Conservation (phyloP, 37 sponge, comb jelly and placozoan genomes). For the Chondrosia reniformis region DNA sequence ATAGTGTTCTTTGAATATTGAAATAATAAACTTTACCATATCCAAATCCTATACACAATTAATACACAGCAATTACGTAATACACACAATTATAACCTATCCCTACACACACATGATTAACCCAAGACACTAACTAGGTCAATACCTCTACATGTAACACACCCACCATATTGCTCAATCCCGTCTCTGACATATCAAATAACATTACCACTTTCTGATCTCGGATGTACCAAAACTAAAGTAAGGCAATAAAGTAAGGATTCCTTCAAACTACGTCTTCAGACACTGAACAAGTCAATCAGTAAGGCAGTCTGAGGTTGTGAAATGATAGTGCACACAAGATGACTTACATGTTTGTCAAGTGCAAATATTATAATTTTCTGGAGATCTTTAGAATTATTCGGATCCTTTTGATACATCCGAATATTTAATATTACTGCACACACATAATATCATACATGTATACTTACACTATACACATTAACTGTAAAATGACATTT, state of each 20-base stretch:
- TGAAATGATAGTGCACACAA: background rate
- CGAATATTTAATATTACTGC: constrained; percentile 61
- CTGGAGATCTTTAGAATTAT: constrained; percentile 29
- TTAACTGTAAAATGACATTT: too few relatives aligned
- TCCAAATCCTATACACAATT: constrained; percentile 73
- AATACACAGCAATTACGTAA: too few relatives aligned
- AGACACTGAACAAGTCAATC: too few relatives aligned
- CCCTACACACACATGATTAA: too few relatives aligned
- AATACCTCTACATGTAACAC: too few relatives aligned
- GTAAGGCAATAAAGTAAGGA: background rate
- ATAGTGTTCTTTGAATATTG: constrained; percentile 74
- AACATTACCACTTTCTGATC: constrained; percentile 57
- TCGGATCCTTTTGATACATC: constrained; percentile 58
- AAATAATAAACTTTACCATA: constrained; percentile 66
- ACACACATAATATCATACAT: background rate
- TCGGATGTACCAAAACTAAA: constrained; percentile 37
- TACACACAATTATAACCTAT: too few relatives aligned
- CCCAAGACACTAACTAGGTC: too few relatives aligned
- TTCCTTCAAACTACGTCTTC: background rate
- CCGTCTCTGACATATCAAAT: constrained; percentile 71
- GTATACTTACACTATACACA: background rate
- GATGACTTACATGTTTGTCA: constrained; percentile 61
- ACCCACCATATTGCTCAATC: constrained; percentile 59
- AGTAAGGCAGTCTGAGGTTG: too few relatives aligned
- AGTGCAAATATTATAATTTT: constrained; percentile 64